Percentiles rank a stretch among this genome's conserved stretches.
Conservation (phyloP, 1,140 invertebrate genomes). For the Aphelenchoides avenae region DNA sequence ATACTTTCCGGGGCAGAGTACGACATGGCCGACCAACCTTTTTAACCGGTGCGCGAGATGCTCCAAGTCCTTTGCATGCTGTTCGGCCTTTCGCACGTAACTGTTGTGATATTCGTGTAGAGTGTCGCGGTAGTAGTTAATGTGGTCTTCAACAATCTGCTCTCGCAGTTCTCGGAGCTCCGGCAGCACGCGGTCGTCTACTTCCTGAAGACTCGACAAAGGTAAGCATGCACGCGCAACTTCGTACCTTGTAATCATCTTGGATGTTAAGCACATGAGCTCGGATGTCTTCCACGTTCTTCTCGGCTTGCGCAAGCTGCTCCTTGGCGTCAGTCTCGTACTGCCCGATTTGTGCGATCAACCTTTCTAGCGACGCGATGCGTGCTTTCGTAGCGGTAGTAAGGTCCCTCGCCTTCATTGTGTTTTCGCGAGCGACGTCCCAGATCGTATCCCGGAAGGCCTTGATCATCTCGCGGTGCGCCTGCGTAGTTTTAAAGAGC, state of each 20-base stretch:
- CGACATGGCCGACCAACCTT: background rate
- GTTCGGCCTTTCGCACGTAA: constrained; percentile 30
- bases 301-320: constrained; percentile 34
- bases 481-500: constrained; percentile 23
- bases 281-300: constrained; percentile 32
- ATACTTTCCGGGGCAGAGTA: background rate
- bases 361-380: constrained; percentile 30
- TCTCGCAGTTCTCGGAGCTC: constrained; percentile 20
- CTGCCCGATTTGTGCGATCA: constrained; percentile 33
- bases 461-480: constrained; percentile 36
- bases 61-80: constrained; percentile 46
- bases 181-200: constrained; percentile 29
- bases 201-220: constrained; percentile 18
- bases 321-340: constrained; percentile 27
- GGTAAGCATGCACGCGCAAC: constrained; percentile 2
- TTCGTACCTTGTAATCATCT: constrained; percentile 32
- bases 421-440: constrained; percentile 41
- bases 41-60: constrained; percentile 32
- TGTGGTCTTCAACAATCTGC: constrained; percentile 4
- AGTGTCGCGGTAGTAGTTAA: constrained; percentile 18
- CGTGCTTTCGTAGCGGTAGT: constrained; percentile 26
- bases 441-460: constrained; percentile 49
- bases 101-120: constrained; percentile 42
- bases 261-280: constrained; percentile 31
- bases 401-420: constrained; percentile 32